Evolutionary conservation across 2,888 invertebrate species (phyloP), one percentile per base, ranked within the genome.

Genomic region (Aleiodes leptofemur): DNA sequence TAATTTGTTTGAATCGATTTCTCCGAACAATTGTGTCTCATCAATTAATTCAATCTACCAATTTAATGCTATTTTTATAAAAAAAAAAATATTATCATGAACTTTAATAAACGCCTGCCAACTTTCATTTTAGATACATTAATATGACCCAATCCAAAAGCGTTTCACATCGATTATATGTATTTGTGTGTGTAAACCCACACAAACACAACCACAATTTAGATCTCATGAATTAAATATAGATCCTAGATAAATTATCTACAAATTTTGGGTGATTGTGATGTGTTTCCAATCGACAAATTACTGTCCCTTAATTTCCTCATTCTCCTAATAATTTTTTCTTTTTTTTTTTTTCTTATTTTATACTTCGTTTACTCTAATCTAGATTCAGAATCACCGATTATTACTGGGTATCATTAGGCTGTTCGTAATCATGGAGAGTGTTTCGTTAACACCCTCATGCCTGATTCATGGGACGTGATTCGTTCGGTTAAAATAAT

Each of bases 391-490:
- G 69, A 59, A 72, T 72, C 51, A 43, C 59, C 69, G 43, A 69
- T 71, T 75, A 79, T 78, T 78, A 78, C 64, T 73, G 66, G 78
- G 76, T 80, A 80, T 79, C 78, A 80, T 78, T 77, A 78, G 61
- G 73, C 69, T 72, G 77, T 55, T 69, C n/a, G 48, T 70, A 78
- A 79, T 80, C 50, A 68, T 51, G 68, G 51, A 68, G 51, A 68
- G 31, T n/a, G 74, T 77, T 78, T 78, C 76, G 76, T 78, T 73
- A 76, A 78, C 79, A 78, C 79, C 77, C 78, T 79, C 74, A 76
- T 79, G 74, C 78, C 74, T 80, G 76, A 80, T 77, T 80, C 80
- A 78, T 79, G 73, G 77, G 76, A 76, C 78, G 72, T 31, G 50
- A 53, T 68, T 34, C 8, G 50, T 68, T 23, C 8, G 6, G 48